A percentile compares a stretch with the other conserved stretches of the same genome.
Conservation (phyloP, 2,113 vertebrate genomes). For the Phocoena sinus region DNA sequence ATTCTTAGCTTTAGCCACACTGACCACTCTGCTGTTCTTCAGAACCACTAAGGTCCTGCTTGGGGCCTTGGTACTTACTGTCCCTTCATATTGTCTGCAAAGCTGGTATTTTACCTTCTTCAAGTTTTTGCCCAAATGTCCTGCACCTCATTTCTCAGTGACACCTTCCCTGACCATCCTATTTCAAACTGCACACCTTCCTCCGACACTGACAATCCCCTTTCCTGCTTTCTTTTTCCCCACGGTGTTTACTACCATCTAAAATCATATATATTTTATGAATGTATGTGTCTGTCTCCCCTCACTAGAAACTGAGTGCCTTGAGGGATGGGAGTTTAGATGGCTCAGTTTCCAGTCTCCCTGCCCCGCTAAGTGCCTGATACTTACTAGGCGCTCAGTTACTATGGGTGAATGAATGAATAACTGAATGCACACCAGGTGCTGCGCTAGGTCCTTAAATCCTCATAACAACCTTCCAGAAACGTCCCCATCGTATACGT, state of each 20-base stretch:
- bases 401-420: background rate
- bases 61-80: background rate
- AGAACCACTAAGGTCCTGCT: background rate
- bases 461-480: background rate
- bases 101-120: background rate
- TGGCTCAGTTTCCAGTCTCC: background rate
- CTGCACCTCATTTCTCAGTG: background rate
- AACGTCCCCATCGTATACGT: rapidly evolving
- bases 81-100: background rate
- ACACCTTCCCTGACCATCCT: background rate
- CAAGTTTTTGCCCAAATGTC: background rate
- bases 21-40: background rate
- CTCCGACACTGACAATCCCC: background rate
- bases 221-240: background rate
- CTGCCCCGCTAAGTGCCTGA: background rate
- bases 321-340: background rate
- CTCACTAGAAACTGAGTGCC: background rate
- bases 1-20: background rate
- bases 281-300: background rate
- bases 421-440: background rate
- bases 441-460: too few species aligned
- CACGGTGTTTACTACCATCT: background rate
- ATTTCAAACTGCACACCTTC: background rate
- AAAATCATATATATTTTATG: background rate
- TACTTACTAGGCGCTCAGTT: background rate